Evolutionary conservation across 2,113 vertebrate genomes (phyloP), one percentile per base, ranked within the genome.

Genomic region (Xiphophorus hellerii): DNA sequence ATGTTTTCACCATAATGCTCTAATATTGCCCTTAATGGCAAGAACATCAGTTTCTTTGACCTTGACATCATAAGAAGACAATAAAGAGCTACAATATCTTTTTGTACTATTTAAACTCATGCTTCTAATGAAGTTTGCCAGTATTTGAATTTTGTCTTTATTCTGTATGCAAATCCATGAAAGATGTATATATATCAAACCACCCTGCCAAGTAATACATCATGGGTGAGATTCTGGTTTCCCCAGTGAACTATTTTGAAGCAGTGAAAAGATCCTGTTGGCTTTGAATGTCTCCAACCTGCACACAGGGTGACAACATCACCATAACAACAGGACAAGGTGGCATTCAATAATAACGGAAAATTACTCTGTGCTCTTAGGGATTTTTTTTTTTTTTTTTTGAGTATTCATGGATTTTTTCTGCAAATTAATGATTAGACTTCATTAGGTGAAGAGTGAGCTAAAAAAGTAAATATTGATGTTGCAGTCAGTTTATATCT

Each of bases 311-410:
- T 78, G 66, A 83, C 62, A 83, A 72, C 62, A 83, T 89, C 82
- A 65, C 89, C 83, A 88, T 89, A 84, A 83, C 90, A 86, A 89
- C 84, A 60, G 39, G 68, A 82, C 39, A 69, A 65, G 72, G 71
- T 77, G 62, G 54, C 37, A 66, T 68, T 85, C 13, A 8, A 27
- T 62, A 61, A 48, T 29, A 63, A 78, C 37, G 37, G 48, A 75
- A 73, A 82, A 80, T 66, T 70, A 20, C 51, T 61, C 1, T 58
- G 63, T 74, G 64, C 12, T 31, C n/a, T 1, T 64, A 31, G 1
- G 76, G 37, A 5, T 44, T 15, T 44, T 74, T 33, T 15, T 17
- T 44, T 15, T 44, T 74, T 33, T 15, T 35, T 51, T 54, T 42
- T 11, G 63, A 42, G 2, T 6, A 1, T 35, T 62, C 6, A 29